Percentiles rank a stretch among this genome's conserved stretches.
These are phyloP conservation scores for Regulus satrapa DNA, from an alignment of 2,113 vertebrate species.

Conservation along the genomic window DNA sequence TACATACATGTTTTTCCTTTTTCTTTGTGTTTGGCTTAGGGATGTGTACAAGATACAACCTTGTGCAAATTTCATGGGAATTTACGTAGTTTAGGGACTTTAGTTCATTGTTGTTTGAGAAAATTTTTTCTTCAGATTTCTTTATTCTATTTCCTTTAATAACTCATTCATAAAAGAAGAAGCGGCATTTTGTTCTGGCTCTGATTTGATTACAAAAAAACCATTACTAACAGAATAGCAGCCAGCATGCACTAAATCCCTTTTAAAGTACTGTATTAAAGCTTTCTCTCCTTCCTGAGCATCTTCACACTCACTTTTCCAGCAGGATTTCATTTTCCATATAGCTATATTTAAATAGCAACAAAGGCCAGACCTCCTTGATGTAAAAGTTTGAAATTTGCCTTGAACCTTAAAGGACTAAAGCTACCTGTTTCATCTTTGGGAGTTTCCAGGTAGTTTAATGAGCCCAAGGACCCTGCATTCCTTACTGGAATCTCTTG, in stretches of 20 bases:
- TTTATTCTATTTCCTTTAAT: neutral
- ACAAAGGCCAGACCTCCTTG: neutral
- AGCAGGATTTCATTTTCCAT: constrained; percentile 1
- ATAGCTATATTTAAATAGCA: constrained; percentile 8
- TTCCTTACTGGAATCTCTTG: constrained; percentile 4
- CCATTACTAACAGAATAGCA: neutral
- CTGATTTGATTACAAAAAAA: constrained; percentile 5
- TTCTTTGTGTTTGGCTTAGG: neutral
- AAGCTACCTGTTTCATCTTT: neutral
- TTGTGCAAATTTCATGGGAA: neutral
- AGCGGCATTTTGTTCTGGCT: neutral
- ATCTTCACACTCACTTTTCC: neutral
- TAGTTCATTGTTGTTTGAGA: neutral
- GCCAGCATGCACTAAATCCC: neutral
- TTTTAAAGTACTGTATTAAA: neutral
- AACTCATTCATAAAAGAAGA: neutral
- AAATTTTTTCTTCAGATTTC: neutral
- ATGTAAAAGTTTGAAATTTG: constrained; percentile 25
- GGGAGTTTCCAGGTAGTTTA: constrained; percentile 24
- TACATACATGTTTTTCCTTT: rapidly evolving
- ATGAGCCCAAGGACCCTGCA: constrained; percentile 5
- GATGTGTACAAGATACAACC: neutral
- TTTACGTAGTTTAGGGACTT: neutral
- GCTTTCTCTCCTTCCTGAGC: neutral
- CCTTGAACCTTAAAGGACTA: neutral